These are phyloP conservation scores for Pycnomerus fuliginosus DNA, from an alignment of 2,888 invertebrate genomes.

Conservation along the genomic window DNA sequence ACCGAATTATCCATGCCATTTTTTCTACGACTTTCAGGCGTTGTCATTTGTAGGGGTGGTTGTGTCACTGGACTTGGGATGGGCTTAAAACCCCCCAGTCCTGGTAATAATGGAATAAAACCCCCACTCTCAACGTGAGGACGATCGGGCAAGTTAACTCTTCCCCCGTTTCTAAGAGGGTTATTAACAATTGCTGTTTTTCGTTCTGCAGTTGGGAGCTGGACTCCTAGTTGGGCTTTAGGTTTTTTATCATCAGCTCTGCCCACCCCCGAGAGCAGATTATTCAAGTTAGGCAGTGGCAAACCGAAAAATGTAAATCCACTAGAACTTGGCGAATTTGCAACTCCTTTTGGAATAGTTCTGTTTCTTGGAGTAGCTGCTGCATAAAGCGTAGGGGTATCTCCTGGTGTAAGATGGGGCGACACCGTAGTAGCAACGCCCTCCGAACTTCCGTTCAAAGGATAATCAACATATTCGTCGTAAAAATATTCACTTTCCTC, in stretches of 20 bases:
- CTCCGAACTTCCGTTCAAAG: conserved; percentile 39
- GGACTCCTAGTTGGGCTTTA: conserved; percentile 7
- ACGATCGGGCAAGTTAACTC: conserved; percentile 48
- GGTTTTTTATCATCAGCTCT: conserved; percentile 38
- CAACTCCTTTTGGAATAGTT: conserved; percentile 43
- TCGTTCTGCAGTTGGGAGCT: conserved; percentile 32
- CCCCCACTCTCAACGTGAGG: conserved; percentile 74
- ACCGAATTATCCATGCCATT: too few relatives aligned
- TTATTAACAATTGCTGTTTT: conserved; percentile 47
- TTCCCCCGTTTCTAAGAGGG: conserved; percentile 19
- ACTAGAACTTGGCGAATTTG: conserved; percentile 57
- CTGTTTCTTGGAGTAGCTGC: conserved; percentile 48
- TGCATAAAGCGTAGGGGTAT: conserved; percentile 63
- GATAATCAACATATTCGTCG: conserved; percentile 79
- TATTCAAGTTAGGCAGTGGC: conserved; percentile 72
- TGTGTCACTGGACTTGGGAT: conserved; percentile 57
- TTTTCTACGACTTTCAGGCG: background rate
- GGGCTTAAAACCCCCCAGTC: conserved; percentile 73
- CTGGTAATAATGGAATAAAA: conserved; percentile 74
- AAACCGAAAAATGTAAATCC: conserved; percentile 85
- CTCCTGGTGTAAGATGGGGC: conserved; percentile 48
- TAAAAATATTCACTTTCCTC: conserved; percentile 81
- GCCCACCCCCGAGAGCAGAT: conserved; percentile 56
- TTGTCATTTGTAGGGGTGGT: background rate
- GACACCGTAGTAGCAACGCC: conserved; percentile 18